Evolutionary conservation across 2,113 vertebrate genomes (phyloP).

Genomic region (Perca schrenkii): DNA sequence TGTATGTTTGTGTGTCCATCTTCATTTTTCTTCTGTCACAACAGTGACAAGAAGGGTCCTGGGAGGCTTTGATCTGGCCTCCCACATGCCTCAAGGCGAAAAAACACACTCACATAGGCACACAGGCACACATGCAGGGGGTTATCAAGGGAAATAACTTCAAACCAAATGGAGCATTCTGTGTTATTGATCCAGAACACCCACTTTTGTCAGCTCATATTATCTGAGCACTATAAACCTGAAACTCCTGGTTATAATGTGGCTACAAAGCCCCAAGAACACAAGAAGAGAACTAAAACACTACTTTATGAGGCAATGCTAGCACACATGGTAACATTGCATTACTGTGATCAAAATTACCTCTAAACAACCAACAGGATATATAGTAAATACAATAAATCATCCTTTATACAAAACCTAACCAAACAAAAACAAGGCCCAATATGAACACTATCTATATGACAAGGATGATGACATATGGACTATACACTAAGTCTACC

Average conservation of each 20-base stretch:
- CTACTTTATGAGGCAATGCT: not conserved
- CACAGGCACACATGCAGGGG: slow-evolving; percentile 8
- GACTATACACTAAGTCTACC: slow-evolving; percentile 17
- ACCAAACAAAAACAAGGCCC: slow-evolving; percentile 22
- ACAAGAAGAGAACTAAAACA: not conserved
- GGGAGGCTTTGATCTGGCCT: slow-evolving; percentile 33
- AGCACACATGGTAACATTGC: not conserved
- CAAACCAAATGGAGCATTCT: slow-evolving; percentile 37
- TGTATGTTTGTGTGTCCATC: not conserved
- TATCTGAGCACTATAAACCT: not conserved
- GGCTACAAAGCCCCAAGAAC: not conserved
- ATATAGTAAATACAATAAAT: slow-evolving; percentile 5
- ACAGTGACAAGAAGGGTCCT: slow-evolving; percentile 31
- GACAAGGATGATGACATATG: slow-evolving; percentile 50
- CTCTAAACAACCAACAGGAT: not conserved
- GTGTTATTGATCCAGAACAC: slow-evolving; percentile 52
- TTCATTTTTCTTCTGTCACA: slow-evolving; percentile 54
- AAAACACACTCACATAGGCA: not conserved
- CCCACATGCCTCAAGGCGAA: slow-evolving; percentile 48
- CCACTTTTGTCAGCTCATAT: slow-evolving; percentile 23
- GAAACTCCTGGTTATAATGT: not conserved
- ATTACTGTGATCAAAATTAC: not conserved
- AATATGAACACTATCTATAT: slow-evolving; percentile 1
- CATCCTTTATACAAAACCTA: not conserved
- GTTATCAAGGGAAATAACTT: slow-evolving; percentile 61